Base-by-base conservation (phyloP, 1,140 invertebrate genomes). In the Drosophila kurseongensis region DNA sequence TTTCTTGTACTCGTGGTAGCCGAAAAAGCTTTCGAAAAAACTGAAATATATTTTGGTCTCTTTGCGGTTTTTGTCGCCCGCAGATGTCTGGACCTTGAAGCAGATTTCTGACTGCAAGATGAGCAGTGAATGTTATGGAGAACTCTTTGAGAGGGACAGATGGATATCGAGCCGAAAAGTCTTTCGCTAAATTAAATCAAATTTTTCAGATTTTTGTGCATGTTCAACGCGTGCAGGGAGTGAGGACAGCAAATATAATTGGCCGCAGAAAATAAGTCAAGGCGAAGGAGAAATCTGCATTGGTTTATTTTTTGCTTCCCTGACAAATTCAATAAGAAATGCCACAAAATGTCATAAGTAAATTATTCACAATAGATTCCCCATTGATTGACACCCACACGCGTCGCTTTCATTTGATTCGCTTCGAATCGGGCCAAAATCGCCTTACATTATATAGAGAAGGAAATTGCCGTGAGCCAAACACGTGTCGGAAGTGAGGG, bases 171-270 rank as follows among this genome's bases (percentile, higher is more conserved):
- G 16, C 13, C 71, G 47, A 36, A 51, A 78, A 81, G 75, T 63
- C 77, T 75, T 59, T 55, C 69, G 83, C 72, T 83, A 86, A 86
- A 86, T 85, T 86, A 88, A 86, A 88, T 86, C 82, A 83, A 66
- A 86, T 86, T 78, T 75, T 76, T 82, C 14, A 69, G 42, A 86
- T 83, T 83, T 73, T 86, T 83, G 65, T 65, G 83, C 62, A 68
- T 68, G 58, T 79, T 66, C 62, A 86, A 82, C 79, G 83, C 82
- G 83, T 78, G 69, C 74, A 82, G 58, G 58, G 68, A 82, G 57
- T 55, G 56, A 71, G 78, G 54, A 40, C 72, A 62, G 47, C 35
- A 41, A 69, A 57, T 57, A 40, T 56, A 69, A 69, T 69, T 56
- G 67, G 67, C 35, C 40, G 41, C 42, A 42, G 16, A 16, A 47